Percentiles rank a stretch among this genome's conserved stretches.
Evolutionary conservation across 1,140 invertebrate species (phyloP).

Genomic region (Drosophila fuyamai): DNA sequence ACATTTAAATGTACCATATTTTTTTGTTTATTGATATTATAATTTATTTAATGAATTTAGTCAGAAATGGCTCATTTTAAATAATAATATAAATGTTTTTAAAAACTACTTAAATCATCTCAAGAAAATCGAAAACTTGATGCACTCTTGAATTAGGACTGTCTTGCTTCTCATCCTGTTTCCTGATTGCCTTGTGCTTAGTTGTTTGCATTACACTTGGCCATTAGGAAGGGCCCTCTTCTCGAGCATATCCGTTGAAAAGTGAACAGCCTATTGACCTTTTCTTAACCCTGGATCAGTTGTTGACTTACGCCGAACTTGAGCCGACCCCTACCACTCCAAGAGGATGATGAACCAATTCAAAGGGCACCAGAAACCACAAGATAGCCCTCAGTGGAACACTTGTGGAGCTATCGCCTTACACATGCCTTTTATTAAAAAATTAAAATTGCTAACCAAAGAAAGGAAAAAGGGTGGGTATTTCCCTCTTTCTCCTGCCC

Average conservation of each 20-base stretch:
- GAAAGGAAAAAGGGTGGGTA: constrained; percentile 19
- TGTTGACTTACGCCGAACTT: constrained; percentile 43
- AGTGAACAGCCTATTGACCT: constrained; percentile 45
- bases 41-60: no score
- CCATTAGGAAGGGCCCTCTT: constrained; percentile 17
- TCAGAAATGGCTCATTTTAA: no score
- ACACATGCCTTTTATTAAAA: constrained; percentile 53
- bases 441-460: constrained; percentile 42
- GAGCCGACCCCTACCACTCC: constrained; percentile 20
- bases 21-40: no score
- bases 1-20: no score
- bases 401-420: constrained; percentile 52
- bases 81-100: no score
- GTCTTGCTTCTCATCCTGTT: neutral
- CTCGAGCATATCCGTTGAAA: constrained; percentile 12
- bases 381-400: constrained; percentile 18
- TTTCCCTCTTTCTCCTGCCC: neutral
- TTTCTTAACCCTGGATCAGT: constrained; percentile 45
- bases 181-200: constrained; percentile 3
- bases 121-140: neutral
- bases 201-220: constrained; percentile 37
- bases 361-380: constrained; percentile 35
- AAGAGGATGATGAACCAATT: constrained; percentile 25
- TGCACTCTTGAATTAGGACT: constrained; percentile 5
- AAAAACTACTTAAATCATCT: neutral